Conservation (phyloP, 2,797 vertebrate species). For the Chrosomus eos region DNA sequence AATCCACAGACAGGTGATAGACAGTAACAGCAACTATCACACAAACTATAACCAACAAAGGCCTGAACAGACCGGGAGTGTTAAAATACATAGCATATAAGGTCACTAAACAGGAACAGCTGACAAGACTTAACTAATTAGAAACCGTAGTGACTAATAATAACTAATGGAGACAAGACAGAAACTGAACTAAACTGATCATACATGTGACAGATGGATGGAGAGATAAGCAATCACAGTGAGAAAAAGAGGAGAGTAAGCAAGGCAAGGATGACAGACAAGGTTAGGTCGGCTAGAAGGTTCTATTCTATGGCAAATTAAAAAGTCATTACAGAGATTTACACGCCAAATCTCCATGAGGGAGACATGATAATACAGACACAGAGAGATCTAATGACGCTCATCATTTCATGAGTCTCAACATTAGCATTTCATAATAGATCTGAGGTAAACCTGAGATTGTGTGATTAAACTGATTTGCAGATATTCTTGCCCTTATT, state of each 20-base stretch:
- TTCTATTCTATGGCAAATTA: constrained; percentile 80
- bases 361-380: constrained; percentile 59
- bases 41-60: too few relatives aligned
- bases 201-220: neutral
- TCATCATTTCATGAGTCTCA: neutral
- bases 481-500: neutral
- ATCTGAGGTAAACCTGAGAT: neutral
- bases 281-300: constrained; percentile 70
- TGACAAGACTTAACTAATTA: too few relatives aligned
- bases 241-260: neutral
- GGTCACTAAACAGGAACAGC: too few relatives aligned
- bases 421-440: neutral
- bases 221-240: neutral
- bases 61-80: too few relatives aligned
- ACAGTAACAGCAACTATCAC: too few relatives aligned
- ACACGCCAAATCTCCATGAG: constrained; percentile 78
- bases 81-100: too few relatives aligned
- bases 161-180: too few relatives aligned
- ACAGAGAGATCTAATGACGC: constrained; percentile 62
- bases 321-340: constrained; percentile 82
- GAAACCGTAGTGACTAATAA: too few relatives aligned
- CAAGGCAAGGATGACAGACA: constrained; percentile 65
- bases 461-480: neutral
- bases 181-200: too few relatives aligned
- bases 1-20: too few relatives aligned